These are phyloP conservation scores for Platycercus adscitus DNA, from an alignment of 2,113 vertebrate genomes.

Conservation along the genomic window DNA sequence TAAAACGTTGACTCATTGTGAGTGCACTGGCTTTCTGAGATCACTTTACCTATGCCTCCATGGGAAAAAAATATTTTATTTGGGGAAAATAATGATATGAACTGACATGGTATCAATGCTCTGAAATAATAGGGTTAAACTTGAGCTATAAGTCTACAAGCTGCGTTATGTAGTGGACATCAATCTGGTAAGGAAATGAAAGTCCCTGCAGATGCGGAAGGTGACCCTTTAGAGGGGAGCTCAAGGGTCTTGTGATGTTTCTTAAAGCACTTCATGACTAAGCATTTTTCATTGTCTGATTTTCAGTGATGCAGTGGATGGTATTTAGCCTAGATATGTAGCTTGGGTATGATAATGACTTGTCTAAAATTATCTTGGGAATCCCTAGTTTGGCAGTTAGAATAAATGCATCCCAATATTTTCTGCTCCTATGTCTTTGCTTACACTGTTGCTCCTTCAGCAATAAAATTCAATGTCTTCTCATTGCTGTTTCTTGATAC, in stretches of 20 bases:
- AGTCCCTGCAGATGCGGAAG: not conserved
- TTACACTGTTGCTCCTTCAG: not conserved
- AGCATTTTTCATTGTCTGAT: not conserved
- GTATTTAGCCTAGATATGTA: slow-evolving; percentile 18
- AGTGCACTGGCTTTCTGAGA: not conserved
- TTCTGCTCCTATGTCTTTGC: not conserved
- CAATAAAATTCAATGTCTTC: not conserved
- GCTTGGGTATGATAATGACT: not conserved
- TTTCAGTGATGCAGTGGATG: not conserved
- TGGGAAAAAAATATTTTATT: not conserved
- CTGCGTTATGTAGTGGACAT: not conserved
- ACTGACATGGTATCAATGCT: not conserved
- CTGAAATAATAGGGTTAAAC: not conserved
- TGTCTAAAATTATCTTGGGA: not conserved
- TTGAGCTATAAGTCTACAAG: not conserved
- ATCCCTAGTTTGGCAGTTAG: slow-evolving; percentile 3
- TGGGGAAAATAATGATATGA: not conserved
- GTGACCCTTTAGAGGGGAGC: not conserved
- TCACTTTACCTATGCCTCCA: not conserved
- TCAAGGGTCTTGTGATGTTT: not conserved
- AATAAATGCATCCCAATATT: not conserved
- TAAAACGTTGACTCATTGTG: slow-evolving; percentile 27
- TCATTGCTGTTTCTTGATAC: not conserved
- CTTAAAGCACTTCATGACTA: not conserved
- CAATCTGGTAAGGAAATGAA: not conserved